phyloP scores from a whole-genome alignment of 2,797 vertebrate species.

The Eptatretus atami region DNA sequence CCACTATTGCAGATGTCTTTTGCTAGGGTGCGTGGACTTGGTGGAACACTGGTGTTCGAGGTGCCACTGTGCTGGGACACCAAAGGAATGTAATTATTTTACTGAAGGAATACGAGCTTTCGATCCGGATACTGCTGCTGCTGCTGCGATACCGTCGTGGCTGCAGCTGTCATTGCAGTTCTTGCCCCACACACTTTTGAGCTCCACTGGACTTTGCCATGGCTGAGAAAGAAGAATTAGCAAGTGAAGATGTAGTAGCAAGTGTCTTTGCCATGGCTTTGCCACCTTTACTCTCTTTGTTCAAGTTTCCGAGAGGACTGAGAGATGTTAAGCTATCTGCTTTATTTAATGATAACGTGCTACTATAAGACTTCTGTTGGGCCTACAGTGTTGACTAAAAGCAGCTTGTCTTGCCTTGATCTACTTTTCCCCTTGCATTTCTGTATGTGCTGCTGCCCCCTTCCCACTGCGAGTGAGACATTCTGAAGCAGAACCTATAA shows the following conservation, averaged over 20 bases:
- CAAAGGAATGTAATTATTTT: constrained; percentile 38
- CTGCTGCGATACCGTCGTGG: neutral
- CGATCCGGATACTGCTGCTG: constrained; percentile 18
- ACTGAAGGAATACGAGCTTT: constrained; percentile 41
- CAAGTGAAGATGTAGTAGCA: constrained; percentile 23
- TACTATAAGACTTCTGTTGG: constrained; percentile 1
- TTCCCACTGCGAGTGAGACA: neutral
- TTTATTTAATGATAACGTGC: constrained; percentile 26
- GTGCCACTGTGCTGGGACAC: constrained; percentile 29
- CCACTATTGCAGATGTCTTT: neutral
- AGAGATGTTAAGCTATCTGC: constrained; percentile 31
- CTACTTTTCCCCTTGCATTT: neutral
- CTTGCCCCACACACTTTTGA: neutral
- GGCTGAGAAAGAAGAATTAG: constrained; percentile 15
- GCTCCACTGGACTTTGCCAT: neutral
- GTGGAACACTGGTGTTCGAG: constrained; percentile 39
- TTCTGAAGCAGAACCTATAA: neutral
- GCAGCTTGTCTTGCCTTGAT: neutral
- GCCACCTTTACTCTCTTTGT: constrained; percentile 30
- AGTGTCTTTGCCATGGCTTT: constrained; percentile 18
- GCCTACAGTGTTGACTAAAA: neutral
- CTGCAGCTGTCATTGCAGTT: neutral
- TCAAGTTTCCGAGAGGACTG: constrained; percentile 22
- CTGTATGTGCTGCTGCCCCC: neutral
- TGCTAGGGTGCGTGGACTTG: constrained; percentile 35